A percentile compares a stretch with the other conserved stretches of the same genome.
Conservation (phyloP, 2,113 vertebrate species). For the Tringa solitaria region DNA sequence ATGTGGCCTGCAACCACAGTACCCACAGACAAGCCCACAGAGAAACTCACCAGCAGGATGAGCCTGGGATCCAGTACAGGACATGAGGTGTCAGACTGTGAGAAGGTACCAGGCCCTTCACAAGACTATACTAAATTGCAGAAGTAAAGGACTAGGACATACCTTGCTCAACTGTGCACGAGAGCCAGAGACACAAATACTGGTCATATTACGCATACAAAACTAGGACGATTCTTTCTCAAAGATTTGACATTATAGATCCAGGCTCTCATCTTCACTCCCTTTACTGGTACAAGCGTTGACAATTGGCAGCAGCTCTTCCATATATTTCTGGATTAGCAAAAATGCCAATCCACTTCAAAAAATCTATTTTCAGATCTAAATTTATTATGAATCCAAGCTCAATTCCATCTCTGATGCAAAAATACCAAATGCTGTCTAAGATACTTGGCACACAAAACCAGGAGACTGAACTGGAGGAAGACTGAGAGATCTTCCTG, state of each 20-base stretch:
- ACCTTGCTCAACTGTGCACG: not conserved
- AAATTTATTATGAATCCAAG: not conserved
- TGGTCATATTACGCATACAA: not conserved
- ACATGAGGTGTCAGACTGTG: not conserved
- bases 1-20: not conserved
- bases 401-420: not conserved
- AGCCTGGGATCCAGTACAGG: not conserved
- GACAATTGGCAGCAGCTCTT: not conserved
- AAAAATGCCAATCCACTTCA: not conserved
- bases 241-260: not conserved
- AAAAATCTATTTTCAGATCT: not conserved
- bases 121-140: not conserved
- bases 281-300: not conserved
- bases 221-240: not conserved
- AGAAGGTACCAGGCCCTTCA: not conserved
- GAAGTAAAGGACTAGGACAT: not conserved
- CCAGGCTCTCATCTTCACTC: not conserved
- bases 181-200: not conserved
- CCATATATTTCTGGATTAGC: not conserved
- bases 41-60: not conserved
- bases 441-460: not conserved
- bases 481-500: not conserved
- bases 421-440: not conserved
- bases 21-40: fast-evolving
- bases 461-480: not conserved